Conservation (phyloP, 1,140 invertebrate genomes). For the Neodiprion virginianus region DNA sequence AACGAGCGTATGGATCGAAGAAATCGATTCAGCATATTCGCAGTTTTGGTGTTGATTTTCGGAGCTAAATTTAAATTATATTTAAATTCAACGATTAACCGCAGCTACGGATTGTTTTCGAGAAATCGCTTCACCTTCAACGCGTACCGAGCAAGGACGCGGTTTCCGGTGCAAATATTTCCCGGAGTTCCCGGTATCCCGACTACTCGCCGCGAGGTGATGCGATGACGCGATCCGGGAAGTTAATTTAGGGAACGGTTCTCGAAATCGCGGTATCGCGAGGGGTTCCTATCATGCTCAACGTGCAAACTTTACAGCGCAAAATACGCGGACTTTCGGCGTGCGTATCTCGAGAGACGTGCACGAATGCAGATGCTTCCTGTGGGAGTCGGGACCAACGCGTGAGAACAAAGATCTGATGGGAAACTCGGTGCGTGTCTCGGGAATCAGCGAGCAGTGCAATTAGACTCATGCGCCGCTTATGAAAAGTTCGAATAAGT, state of each 20-base stretch:
- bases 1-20: too few relatives aligned
- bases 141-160: too few relatives aligned
- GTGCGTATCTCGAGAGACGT: not conserved
- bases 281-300: not conserved
- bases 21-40: too few relatives aligned
- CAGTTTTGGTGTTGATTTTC: too few relatives aligned
- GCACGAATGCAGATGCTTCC: not conserved
- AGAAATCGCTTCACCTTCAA: too few relatives aligned
- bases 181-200: not conserved
- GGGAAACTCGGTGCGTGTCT: not conserved
- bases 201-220: too few relatives aligned
- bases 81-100: too few relatives aligned
- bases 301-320: not conserved
- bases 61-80: too few relatives aligned
- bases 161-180: not conserved
- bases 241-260: not conserved
- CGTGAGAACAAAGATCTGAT: not conserved
- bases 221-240: not conserved
- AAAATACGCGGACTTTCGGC: not conserved
- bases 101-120: too few relatives aligned
- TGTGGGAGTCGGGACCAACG: not conserved
- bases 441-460: too few relatives aligned
- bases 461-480: too few relatives aligned
- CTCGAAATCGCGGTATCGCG: not conserved
- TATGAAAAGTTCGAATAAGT: too few relatives aligned